Conservation (phyloP, 2,797 vertebrate genomes). For the Lerista edwardsae region DNA sequence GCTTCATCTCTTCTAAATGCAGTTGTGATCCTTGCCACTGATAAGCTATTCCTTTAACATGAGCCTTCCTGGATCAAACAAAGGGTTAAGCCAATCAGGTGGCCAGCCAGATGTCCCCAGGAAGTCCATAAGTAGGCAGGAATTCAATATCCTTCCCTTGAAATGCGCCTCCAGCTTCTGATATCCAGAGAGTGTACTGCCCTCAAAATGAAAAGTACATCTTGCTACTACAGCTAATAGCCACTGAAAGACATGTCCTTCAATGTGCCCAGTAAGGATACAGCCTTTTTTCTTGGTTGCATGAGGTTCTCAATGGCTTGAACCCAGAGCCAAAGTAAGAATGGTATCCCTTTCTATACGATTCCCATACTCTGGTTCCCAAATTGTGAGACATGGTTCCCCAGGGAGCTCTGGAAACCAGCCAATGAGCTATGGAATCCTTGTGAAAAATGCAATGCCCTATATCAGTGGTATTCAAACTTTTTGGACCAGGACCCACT, state of each 20-base stretch:
- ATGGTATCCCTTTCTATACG: not conserved
- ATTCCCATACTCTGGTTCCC: not conserved
- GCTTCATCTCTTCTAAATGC: conserved; percentile 24
- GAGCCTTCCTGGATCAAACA: not conserved
- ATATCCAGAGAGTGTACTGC: not conserved
- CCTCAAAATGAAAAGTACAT: not conserved
- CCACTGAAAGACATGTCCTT: not conserved
- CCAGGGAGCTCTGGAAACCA: no score
- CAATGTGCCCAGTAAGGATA: not conserved
- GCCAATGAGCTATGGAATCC: no score
- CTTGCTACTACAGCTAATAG: not conserved
- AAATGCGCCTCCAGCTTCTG: not conserved
- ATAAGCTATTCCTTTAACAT: not conserved
- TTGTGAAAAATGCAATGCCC: no score
- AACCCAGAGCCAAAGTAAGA: not conserved
- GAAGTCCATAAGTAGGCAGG: not conserved
- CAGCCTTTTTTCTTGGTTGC: not conserved
- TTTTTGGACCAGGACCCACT: no score
- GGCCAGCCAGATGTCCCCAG: not conserved
- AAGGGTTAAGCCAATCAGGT: not conserved
- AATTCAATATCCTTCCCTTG: not conserved
- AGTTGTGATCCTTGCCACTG: not conserved
- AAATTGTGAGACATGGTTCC: no score
- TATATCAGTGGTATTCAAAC: no score
- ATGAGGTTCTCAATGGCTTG: not conserved